Base-by-base conservation (phyloP, 1,140 invertebrate genomes). In the Ostrea denselamellosa region DNA sequence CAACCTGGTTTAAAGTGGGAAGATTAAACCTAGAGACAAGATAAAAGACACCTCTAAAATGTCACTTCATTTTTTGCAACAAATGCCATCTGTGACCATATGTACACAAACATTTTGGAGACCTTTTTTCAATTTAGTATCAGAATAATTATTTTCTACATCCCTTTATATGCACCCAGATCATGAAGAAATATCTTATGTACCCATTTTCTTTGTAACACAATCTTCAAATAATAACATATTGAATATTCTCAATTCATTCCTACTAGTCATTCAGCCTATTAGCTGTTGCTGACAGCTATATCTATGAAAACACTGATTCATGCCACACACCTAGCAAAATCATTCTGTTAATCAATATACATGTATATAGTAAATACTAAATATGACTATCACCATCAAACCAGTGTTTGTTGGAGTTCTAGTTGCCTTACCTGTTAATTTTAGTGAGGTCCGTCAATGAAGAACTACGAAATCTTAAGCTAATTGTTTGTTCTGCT, bases 391-490 rank as follows among this genome's bases (percentile, higher is more conserved):
- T 19, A 7, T 19, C 2, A 19, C 56, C 25, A 28, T 8, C 25
- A 28, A 25, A 10, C 25, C 14, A 8, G 28, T 62, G 34, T 44
- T 44, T 44, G 34, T 44, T 62, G 12, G 17, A 14, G 56, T 19
- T 28, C 34, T 34, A 77, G 22, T 34, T 28, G 68, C 25, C 68
- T 77, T 77, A 77, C 68, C 68, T 77, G 68, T 25, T 14, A 12
- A 77, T 77, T 28, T 77, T 77, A 0, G 68, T 28, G 25, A 77
- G 68, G 25, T 77, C 68, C 9, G 68, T 34, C 28, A 77, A 34
- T 14, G 68, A 77, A 34, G 68, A 77, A 14, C 68, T 77, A 25
- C 68, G 68, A 12, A 44, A 77, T 77, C 68, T 77, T 25, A 77
- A 77, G 28, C 68, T 22, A 28, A 77, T 77, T 14, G 68, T 77